A percentile compares a stretch with the other conserved stretches of the same genome.
Evolutionary conservation across 2,797 vertebrate species (phyloP).

Genomic region (Lutjanus campechanus): DNA sequence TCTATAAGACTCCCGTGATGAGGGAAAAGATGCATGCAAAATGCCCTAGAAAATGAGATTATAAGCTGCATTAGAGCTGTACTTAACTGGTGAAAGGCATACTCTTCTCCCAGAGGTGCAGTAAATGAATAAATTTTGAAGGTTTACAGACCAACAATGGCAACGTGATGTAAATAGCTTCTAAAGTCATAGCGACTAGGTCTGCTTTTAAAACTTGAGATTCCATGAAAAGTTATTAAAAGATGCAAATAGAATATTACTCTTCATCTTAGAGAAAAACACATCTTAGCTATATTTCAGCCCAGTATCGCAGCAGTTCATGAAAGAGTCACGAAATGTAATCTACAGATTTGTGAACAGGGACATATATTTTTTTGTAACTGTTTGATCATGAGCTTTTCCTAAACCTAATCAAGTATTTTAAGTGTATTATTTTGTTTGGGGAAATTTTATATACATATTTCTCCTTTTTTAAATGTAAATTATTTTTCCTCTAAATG

Average conservation of each 20-base stretch:
- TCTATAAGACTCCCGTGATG: neutral
- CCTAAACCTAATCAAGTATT: too few relatives aligned
- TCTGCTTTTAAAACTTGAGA: neutral
- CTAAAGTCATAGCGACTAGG: neutral
- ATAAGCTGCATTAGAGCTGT: slow-evolving; percentile 28
- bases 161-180: neutral
- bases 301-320: too few relatives aligned
- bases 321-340: too few relatives aligned
- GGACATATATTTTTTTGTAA: too few relatives aligned
- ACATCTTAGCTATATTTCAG: too few relatives aligned
- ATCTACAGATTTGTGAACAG: too few relatives aligned
- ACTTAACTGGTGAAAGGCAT: slow-evolving; percentile 16
- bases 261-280: too few relatives aligned
- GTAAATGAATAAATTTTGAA: slow-evolving; percentile 1
- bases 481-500: too few relatives aligned
- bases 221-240: neutral
- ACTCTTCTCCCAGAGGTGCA: neutral
- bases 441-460: too few relatives aligned
- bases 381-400: too few relatives aligned
- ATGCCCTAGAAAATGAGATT: slow-evolving; percentile 27
- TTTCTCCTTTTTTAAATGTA: too few relatives aligned
- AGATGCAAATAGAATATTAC: neutral
- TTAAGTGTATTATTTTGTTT: too few relatives aligned
- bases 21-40: slow-evolving; percentile 12
- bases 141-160: neutral